These are phyloP conservation scores for Apis mellifera DNA, from an alignment of 1,140 invertebrate genomes.

Conservation along the genomic window DNA sequence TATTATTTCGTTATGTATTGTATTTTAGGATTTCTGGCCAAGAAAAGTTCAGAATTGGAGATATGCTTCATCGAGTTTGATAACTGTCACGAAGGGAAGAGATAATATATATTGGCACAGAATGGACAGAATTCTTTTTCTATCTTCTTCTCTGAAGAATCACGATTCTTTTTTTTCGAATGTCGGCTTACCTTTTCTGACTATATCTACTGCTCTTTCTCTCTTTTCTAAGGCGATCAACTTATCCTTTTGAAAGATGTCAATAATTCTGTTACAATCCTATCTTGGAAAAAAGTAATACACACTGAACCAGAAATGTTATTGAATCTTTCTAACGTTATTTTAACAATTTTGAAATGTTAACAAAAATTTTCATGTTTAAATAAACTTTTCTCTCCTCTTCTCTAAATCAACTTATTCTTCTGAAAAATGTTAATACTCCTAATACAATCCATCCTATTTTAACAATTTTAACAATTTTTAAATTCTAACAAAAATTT, in stretches of 20 bases:
- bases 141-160: too few species aligned
- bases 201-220: neutral
- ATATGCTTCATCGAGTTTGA: constrained; percentile 23
- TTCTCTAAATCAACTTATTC: neutral
- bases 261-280: neutral
- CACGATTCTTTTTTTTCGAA: neutral
- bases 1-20: too few species aligned
- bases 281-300: neutral
- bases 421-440: neutral
- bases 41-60: neutral
- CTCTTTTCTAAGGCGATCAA: neutral
- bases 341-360: too few species aligned
- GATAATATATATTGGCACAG: constrained; percentile 54
- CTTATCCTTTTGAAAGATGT: neutral
- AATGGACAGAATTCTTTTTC: constrained; percentile 1
- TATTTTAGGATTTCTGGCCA: neutral
- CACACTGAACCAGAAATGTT: neutral
- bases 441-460: neutral
- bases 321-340: neutral
- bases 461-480: too few species aligned
- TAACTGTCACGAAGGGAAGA: constrained; percentile 29
- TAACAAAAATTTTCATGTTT: too few species aligned
- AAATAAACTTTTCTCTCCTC: too few species aligned
- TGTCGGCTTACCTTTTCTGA: neutral
- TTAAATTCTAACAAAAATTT: too few species aligned